phyloP scores from a whole-genome alignment of 1,140 invertebrate species.

The Mactra quadrangularis region DNA sequence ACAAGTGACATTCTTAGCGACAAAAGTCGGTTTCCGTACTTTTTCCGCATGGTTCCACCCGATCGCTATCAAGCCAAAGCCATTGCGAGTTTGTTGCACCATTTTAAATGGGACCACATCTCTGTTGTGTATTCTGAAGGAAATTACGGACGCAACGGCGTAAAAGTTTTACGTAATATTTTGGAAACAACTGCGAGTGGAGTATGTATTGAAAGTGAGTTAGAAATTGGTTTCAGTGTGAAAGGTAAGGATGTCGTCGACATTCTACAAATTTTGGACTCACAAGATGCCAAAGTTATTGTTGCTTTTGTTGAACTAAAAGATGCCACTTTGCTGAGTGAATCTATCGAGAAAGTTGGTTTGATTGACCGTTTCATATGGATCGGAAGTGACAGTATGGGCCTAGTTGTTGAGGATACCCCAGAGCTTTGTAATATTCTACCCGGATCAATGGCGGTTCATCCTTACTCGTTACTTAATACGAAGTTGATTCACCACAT shows the following conservation, averaged over 20 bases:
- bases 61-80: slow-evolving; percentile 72
- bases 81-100: slow-evolving; percentile 66
- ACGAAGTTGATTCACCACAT: too few relatives aligned
- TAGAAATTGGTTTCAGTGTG: slow-evolving; percentile 87
- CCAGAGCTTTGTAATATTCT: slow-evolving; percentile 88
- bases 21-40: slow-evolving; percentile 73
- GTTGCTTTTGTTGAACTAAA: slow-evolving; percentile 89
- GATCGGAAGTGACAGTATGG: slow-evolving; percentile 91
- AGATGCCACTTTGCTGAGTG: slow-evolving; percentile 86
- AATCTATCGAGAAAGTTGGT: slow-evolving; percentile 82
- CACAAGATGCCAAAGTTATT: slow-evolving; percentile 84
- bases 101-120: slow-evolving; percentile 73
- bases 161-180: slow-evolving; percentile 50
- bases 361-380: slow-evolving; percentile 86
- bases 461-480: slow-evolving; percentile 82
- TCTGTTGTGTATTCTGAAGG: slow-evolving; percentile 70
- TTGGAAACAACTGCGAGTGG: slow-evolving; percentile 35
- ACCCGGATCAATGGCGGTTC: slow-evolving; percentile 90
- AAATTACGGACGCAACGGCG: slow-evolving; percentile 84
- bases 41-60: slow-evolving; percentile 74
- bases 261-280: slow-evolving; percentile 50
- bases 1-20: slow-evolving; percentile 75
- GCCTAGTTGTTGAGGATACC: slow-evolving; percentile 88
- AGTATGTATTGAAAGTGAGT: slow-evolving; percentile 85
- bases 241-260: slow-evolving; percentile 48